phyloP scores from a whole-genome alignment of 2,113 vertebrate genomes.

The Abramis brama region DNA sequence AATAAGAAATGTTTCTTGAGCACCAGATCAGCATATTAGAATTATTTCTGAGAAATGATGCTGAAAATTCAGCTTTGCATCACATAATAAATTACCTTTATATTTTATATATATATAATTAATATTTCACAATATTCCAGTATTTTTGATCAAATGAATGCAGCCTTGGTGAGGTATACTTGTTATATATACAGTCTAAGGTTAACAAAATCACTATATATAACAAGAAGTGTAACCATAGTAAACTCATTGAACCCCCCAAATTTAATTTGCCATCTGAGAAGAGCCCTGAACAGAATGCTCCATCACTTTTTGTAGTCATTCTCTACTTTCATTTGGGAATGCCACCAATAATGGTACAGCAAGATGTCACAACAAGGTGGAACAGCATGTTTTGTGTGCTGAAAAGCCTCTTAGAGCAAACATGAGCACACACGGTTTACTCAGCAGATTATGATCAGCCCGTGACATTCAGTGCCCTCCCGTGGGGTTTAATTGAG shows the following conservation, averaged over 20 bases:
- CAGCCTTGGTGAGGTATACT: too few relatives aligned
- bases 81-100: too few relatives aligned
- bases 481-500: constrained; percentile 4
- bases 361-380: constrained; percentile 17
- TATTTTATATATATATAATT: too few relatives aligned
- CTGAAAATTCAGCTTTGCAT: too few relatives aligned
- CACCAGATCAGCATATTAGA: too few relatives aligned
- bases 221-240: not conserved
- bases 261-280: not conserved
- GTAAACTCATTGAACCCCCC: not conserved
- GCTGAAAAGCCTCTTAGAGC: constrained; percentile 1
- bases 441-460: constrained; percentile 27
- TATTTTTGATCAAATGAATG: too few relatives aligned
- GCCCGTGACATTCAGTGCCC: constrained; percentile 8
- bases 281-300: not conserved
- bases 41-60: too few relatives aligned
- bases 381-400: constrained; percentile 19
- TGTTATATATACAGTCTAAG: not conserved
- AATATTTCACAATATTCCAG: too few relatives aligned
- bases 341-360: not conserved
- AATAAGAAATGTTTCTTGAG: too few relatives aligned
- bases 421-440: constrained; percentile 7
- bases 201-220: not conserved
- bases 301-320: not conserved
- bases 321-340: not conserved